Conservation (phyloP, 2,113 vertebrate species). For the Peromyscus polionotus region DNA sequence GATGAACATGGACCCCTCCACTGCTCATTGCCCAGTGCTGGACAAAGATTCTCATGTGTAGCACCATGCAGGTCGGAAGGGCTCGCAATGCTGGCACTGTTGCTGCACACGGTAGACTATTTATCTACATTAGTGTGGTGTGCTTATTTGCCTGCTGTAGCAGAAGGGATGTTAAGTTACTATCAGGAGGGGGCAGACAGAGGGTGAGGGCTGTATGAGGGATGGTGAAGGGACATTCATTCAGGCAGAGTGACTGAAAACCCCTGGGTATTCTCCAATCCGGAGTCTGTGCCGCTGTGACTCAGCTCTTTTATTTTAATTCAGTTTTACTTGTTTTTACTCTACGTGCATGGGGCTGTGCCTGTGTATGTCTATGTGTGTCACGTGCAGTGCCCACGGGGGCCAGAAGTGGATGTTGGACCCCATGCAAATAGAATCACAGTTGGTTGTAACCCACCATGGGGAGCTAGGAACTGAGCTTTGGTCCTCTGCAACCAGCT, state of each 20-base stretch:
- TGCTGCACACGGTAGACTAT: neutral
- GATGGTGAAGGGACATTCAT: neutral
- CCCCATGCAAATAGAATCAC: neutral
- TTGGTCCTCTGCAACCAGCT: neutral
- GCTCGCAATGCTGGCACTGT: constrained; percentile 27
- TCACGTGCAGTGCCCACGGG: neutral
- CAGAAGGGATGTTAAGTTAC: neutral
- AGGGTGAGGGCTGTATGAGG: neutral
- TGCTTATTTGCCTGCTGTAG: constrained; percentile 13
- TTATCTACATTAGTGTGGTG: neutral
- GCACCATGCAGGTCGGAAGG: neutral
- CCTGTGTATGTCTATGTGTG: neutral
- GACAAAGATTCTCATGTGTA: neutral
- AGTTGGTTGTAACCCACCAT: neutral
- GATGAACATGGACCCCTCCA: neutral
- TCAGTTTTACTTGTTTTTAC: neutral
- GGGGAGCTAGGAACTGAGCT: neutral
- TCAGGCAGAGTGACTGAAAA: neutral
- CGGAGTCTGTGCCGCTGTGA: neutral
- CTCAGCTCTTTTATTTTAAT: neutral
- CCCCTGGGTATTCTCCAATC: neutral
- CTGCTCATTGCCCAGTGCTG: neutral
- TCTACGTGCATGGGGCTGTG: neutral
- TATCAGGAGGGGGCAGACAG: neutral
- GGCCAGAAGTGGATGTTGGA: neutral